These are phyloP conservation scores for Scaptomyza reducta DNA, from an alignment of 2,888 invertebrate species.

Conservation along the genomic window DNA sequence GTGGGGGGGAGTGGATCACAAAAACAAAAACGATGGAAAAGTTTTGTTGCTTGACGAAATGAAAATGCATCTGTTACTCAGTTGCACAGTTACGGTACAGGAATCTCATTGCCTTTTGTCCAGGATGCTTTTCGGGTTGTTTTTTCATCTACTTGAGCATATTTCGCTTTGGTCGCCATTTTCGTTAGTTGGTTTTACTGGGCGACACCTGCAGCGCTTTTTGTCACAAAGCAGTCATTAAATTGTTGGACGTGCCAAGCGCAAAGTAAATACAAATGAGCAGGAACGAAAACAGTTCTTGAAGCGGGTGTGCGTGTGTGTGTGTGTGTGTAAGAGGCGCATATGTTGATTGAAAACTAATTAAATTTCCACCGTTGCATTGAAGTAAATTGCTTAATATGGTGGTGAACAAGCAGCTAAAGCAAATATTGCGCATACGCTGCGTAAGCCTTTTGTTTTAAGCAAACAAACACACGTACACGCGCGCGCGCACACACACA, in stretches of 20 bases:
- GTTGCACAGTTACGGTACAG: background rate
- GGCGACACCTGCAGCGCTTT: constrained; percentile 28
- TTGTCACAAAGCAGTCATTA: constrained; percentile 39
- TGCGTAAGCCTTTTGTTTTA: constrained; percentile 21
- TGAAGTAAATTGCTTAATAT: constrained; percentile 22
- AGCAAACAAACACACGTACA: constrained; percentile 1
- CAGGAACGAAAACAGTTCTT: background rate
- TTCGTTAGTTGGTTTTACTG: constrained; percentile 4
- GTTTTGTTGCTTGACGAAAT: constrained; percentile 25
- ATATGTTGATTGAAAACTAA: constrained; percentile 34
- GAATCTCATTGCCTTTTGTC: background rate
- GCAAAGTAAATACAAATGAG: constrained; percentile 27
- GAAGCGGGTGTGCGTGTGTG: background rate
- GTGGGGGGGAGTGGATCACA: no score
- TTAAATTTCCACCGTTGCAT: constrained; percentile 21
- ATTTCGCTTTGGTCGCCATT: background rate
- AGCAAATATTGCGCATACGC: constrained; percentile 36
- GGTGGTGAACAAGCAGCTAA: constrained; percentile 15
- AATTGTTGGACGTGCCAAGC: constrained; percentile 38
- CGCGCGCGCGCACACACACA: background rate
- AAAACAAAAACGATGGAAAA: background rate
- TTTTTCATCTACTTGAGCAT: background rate
- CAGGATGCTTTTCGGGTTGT: background rate
- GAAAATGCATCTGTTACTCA: constrained; percentile 27
- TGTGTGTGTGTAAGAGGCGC: background rate